phyloP scores from a whole-genome alignment of 2,888 invertebrate species.

The Punctoribates punctum region DNA sequence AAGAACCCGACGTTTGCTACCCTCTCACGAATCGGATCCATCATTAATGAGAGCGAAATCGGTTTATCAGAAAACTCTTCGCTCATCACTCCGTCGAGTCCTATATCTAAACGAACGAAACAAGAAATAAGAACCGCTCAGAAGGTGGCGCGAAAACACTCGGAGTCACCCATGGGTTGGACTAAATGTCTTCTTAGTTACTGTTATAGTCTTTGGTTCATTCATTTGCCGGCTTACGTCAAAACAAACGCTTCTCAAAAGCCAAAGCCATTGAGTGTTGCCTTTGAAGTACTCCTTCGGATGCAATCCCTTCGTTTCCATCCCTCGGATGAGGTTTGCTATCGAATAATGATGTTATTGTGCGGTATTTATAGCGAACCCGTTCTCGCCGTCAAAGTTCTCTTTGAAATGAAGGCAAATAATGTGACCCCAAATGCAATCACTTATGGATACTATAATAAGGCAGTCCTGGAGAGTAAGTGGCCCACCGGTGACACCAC shows the following conservation, averaged over 20 bases:
- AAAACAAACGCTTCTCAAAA: conserved; percentile 60
- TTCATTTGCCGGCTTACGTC: conserved; percentile 84
- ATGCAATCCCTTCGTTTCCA: conserved; percentile 77
- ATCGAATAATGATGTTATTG: conserved; percentile 95
- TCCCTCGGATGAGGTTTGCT: conserved; percentile 94
- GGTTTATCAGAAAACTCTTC: conserved; percentile 21
- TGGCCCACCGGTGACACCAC: conserved; percentile 79
- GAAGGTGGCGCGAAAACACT: conserved; percentile 66
- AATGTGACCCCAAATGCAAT: conserved; percentile 95
- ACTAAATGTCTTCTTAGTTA: conserved; percentile 63
- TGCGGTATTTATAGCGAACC: conserved; percentile 93
- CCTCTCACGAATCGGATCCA: conserved; percentile 17
- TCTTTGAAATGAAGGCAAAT: conserved; percentile 82
- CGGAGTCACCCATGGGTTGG: conserved; percentile 78
- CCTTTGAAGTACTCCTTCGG: conserved; percentile 79
- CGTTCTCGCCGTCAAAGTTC: conserved; percentile 80
- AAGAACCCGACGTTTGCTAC: conserved; percentile 47
- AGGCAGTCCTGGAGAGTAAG: conserved; percentile 82
- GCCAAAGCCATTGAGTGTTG: conserved; percentile 71
- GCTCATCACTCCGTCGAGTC: conserved; percentile 67
- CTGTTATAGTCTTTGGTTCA: conserved; percentile 79
- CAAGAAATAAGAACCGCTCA: conserved; percentile 92
- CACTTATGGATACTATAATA: conserved; percentile 85
- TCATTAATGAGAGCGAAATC: conserved; percentile 13
- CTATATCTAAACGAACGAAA: conserved; percentile 87